Conservation (phyloP, 2,888 invertebrate genomes). For the Oxytorus armatus region DNA sequence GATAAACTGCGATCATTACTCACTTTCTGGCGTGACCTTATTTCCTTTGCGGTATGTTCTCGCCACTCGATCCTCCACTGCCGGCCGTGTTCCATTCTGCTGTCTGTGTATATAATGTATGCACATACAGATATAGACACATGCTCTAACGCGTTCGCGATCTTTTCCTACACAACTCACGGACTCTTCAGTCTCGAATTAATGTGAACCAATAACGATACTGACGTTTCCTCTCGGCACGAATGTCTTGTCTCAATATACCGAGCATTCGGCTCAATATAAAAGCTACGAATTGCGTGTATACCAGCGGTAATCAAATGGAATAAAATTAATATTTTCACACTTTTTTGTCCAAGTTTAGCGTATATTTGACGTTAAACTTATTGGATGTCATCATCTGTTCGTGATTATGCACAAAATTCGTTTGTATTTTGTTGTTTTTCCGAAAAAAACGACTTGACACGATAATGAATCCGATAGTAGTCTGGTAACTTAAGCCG, state of each 20-base stretch:
- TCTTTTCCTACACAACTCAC: slow-evolving; percentile 51
- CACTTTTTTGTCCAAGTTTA: neutral
- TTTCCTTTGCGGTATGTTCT: slow-evolving; percentile 75
- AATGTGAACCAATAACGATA: slow-evolving; percentile 81
- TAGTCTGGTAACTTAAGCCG: too few relatives aligned
- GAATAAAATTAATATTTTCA: slow-evolving; percentile 10
- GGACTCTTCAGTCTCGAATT: slow-evolving; percentile 68
- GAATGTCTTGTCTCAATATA: slow-evolving; percentile 49
- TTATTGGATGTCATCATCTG: too few relatives aligned
- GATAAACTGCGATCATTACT: slow-evolving; percentile 84
- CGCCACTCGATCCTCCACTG: slow-evolving; percentile 62
- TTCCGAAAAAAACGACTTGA: too few relatives aligned
- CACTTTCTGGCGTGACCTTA: slow-evolving; percentile 83
- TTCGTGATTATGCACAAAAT: too few relatives aligned
- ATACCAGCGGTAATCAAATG: slow-evolving; percentile 2
- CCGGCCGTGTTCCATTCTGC: slow-evolving; percentile 48
- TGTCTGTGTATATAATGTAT: slow-evolving; percentile 11
- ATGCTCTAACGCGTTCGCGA: slow-evolving; percentile 26
- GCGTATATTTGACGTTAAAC: too few relatives aligned
- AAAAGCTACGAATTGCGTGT: slow-evolving; percentile 11
- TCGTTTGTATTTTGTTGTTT: too few relatives aligned
- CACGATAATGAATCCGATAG: too few relatives aligned
- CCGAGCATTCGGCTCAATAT: slow-evolving; percentile 5
- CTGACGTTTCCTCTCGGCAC: slow-evolving; percentile 75
- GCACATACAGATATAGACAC: slow-evolving; percentile 18